Evolutionary conservation across 2,113 vertebrate species (phyloP).

Genomic region (Tragelaphus strepsiceros): DNA sequence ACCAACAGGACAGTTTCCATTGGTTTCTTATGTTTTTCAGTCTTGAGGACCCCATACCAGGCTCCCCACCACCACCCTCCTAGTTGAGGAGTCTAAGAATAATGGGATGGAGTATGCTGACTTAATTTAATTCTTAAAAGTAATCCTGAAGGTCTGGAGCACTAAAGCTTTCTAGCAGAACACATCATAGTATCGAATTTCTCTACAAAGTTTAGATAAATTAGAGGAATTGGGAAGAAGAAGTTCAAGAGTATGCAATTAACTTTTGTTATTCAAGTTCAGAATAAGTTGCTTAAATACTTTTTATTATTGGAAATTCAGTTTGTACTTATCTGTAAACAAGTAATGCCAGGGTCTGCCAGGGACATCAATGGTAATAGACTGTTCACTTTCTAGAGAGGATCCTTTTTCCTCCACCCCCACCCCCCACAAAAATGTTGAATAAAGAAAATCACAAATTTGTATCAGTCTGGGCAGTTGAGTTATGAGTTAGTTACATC

Average conservation of each 20-base stretch:
- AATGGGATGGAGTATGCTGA: background rate
- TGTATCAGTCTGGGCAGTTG: background rate
- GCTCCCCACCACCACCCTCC: background rate
- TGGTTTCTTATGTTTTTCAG: background rate
- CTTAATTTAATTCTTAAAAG: background rate
- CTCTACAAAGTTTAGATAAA: background rate
- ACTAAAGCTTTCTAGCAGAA: background rate
- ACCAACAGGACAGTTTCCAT: conserved; percentile 32
- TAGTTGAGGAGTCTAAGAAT: background rate
- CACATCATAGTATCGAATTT: background rate
- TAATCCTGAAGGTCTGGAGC: background rate
- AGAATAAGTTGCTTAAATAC: background rate
- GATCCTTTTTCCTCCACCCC: background rate
- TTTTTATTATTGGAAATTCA: background rate
- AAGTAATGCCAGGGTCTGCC: background rate
- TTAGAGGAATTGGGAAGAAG: background rate
- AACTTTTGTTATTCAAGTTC: background rate
- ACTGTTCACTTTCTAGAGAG: background rate
- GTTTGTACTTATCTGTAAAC: background rate
- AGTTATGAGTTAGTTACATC: background rate
- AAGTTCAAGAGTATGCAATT: background rate
- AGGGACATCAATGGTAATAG: background rate
- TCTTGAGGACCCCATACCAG: background rate
- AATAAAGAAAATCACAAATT: background rate
- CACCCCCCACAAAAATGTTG: background rate